Percentiles rank a stretch among this genome's conserved stretches.
phyloP scores from a whole-genome alignment of 2,113 vertebrate species.

The Campylorhamphus procurvoides region DNA sequence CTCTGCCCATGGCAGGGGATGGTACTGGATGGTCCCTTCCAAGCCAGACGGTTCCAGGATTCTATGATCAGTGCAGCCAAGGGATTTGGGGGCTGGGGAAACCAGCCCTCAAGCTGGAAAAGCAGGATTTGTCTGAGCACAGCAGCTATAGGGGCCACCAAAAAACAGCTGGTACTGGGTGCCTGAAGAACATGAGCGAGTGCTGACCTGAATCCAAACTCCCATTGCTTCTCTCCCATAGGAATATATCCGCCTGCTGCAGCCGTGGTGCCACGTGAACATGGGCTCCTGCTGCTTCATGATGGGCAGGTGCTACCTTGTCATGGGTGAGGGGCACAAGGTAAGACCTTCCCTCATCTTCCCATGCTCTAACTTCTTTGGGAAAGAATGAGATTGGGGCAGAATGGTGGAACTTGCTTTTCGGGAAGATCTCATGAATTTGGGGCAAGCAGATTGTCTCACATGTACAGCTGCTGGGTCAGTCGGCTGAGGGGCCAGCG shows the following conservation, averaged over 20 bases:
- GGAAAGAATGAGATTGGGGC: no score
- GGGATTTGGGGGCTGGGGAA: not conserved
- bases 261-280: slow-evolving; percentile 93
- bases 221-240: slow-evolving; percentile 21
- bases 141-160: not conserved
- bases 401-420: accelerated
- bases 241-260: slow-evolving; percentile 90
- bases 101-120: accelerated
- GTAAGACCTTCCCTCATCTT: slow-evolving; percentile 56
- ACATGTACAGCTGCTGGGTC: not conserved
- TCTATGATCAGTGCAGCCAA: not conserved
- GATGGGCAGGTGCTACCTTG: slow-evolving; percentile 91
- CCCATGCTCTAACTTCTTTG: not conserved
- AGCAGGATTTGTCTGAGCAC: not conserved
- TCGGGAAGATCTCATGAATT: not conserved
- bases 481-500: accelerated
- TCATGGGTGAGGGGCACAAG: slow-evolving; percentile 93
- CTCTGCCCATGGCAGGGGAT: not conserved
- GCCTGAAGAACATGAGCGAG: accelerated
- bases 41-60: not conserved
- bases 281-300: slow-evolving; percentile 93
- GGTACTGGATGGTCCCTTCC: not conserved
- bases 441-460: not conserved
- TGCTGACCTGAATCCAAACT: not conserved
- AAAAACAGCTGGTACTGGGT: not conserved